phyloP scores from a whole-genome alignment of 2,797 vertebrate genomes.

The Poecile montanus region DNA sequence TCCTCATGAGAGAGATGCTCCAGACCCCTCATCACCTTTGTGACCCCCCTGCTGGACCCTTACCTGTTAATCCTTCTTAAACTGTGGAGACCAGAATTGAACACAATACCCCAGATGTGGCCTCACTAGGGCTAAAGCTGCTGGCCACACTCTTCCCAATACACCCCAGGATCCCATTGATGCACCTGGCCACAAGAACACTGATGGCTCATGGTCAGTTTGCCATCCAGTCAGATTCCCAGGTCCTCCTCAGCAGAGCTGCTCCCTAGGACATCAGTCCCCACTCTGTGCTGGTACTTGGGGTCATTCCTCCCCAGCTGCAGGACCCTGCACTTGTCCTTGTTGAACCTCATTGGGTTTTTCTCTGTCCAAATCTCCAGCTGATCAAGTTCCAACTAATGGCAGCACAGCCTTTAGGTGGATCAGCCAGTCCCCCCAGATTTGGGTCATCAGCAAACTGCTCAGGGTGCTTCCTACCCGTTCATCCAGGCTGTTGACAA shows the following conservation, averaged over 20 bases:
- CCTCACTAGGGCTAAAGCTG: background rate
- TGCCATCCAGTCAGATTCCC: background rate
- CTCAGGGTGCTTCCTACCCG: background rate
- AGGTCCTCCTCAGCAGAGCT: background rate
- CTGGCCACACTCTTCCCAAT: fast-evolving
- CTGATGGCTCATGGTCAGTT: background rate
- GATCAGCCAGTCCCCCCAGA: background rate
- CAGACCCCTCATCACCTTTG: background rate
- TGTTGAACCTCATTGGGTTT: background rate
- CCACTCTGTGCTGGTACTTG: background rate
- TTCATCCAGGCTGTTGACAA: fast-evolving
- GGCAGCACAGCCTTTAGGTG: background rate
- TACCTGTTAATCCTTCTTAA: background rate
- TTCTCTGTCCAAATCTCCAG: background rate
- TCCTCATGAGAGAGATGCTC: background rate
- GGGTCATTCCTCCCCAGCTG: too few species aligned
- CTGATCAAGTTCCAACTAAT: background rate
- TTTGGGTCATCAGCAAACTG: background rate
- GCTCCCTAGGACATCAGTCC: background rate
- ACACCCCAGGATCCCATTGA: fast-evolving
- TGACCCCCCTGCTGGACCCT: background rate
- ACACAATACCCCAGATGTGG: background rate
- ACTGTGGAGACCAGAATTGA: background rate
- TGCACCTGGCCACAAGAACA: background rate
- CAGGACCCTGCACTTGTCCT: background rate